Percentiles rank a stretch among this genome's conserved stretches.
These are phyloP conservation scores for Microctonus hyperodae DNA, from an alignment of 2,888 invertebrate species.

Conservation along the genomic window DNA sequence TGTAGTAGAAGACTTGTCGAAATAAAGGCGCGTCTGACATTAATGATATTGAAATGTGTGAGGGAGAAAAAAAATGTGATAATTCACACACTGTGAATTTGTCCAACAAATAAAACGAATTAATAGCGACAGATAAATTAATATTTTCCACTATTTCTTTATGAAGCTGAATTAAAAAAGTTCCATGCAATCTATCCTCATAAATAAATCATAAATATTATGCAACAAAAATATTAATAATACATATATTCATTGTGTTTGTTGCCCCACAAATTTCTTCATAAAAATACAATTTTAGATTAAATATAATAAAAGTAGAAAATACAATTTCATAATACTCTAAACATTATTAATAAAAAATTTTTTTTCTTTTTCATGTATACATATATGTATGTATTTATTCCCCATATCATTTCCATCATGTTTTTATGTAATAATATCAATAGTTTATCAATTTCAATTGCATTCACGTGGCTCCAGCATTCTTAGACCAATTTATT, in stretches of 20 bases:
- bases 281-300: no score
- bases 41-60: not conserved
- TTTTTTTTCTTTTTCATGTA: no score
- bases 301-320: not conserved
- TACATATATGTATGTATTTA: no score
- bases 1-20: not conserved
- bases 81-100: not conserved
- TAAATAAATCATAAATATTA: not conserved
- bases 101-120: not conserved
- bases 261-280: no score
- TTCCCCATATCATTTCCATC: no score
- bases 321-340: not conserved
- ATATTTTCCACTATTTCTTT: not conserved
- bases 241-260: no score
- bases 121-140: not conserved
- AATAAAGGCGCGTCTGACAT: constrained; percentile 22
- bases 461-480: not conserved
- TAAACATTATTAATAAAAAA: no score
- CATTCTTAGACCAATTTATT: not conserved
- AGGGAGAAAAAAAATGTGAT: not conserved
- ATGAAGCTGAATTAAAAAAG: not conserved
- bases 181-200: not conserved
- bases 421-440: no score
- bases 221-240: not conserved
- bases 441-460: not conserved